Percentiles rank a stretch among this genome's conserved stretches.
Evolutionary conservation across 2,888 invertebrate species (phyloP).

Genomic region (Chymomyza procnemis): DNA sequence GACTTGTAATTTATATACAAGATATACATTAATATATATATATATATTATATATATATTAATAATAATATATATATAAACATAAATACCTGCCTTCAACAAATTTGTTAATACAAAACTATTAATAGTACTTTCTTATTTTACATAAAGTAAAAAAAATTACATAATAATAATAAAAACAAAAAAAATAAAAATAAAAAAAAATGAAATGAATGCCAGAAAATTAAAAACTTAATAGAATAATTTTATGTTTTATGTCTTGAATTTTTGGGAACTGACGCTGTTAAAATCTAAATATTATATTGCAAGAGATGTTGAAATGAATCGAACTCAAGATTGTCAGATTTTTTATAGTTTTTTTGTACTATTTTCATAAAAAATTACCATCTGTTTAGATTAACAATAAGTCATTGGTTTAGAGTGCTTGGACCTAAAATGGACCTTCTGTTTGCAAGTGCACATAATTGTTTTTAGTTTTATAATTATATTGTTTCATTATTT

Average conservation of each 20-base stretch:
- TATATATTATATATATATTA: no score
- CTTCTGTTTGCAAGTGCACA: no score
- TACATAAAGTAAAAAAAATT: constrained; percentile 70
- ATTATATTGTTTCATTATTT: no score
- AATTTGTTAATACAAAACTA: constrained; percentile 73
- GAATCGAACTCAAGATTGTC: no score
- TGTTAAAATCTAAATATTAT: no score
- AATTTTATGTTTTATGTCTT: not conserved
- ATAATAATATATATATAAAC: constrained; percentile 65
- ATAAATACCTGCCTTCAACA: constrained; percentile 76
- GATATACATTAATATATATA: constrained; percentile 53
- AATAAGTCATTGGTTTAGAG: no score
- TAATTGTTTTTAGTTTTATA: no score
- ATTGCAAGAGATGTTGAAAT: no score
- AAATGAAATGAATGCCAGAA: constrained; percentile 53
- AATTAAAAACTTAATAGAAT: constrained; percentile 37
- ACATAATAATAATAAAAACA: constrained; percentile 48
- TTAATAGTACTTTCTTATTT: constrained; percentile 73
- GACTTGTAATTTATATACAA: constrained; percentile 73
- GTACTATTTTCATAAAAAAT: no score
- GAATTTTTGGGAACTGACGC: not conserved
- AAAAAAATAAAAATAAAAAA: constrained; percentile 25
- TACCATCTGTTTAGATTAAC: no score
- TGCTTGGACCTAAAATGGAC: no score
- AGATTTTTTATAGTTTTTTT: no score